Percentiles rank a stretch among this genome's conserved stretches.
Conservation (phyloP, 2,888 invertebrate genomes). For the Hylaea fasciaria region DNA sequence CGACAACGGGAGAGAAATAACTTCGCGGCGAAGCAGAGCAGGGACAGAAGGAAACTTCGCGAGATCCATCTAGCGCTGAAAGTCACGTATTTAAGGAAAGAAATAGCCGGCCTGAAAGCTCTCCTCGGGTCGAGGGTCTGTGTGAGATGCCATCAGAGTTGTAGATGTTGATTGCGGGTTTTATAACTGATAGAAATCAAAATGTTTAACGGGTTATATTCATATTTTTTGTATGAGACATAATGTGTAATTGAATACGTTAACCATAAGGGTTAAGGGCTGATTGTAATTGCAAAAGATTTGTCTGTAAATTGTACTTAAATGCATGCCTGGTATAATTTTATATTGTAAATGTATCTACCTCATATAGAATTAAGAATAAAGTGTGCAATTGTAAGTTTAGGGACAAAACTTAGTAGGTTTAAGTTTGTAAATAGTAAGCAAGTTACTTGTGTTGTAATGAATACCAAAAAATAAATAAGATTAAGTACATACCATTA, state of each 20-base stretch:
- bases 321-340: neutral
- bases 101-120: constrained; percentile 59
- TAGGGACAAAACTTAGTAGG: neutral
- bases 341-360: constrained; percentile 7
- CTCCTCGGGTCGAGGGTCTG: constrained; percentile 53
- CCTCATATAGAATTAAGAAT: neutral
- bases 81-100: constrained; percentile 88
- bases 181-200: too few relatives aligned
- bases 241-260: too few relatives aligned
- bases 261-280: too few relatives aligned
- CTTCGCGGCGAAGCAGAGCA: constrained; percentile 96
- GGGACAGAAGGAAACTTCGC: constrained; percentile 94
- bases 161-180: constrained; percentile 24
- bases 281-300: too few relatives aligned
- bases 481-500: too few relatives aligned
- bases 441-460: neutral
- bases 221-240: too few relatives aligned
- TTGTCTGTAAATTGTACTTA: too few relatives aligned
- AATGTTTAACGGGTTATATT: too few relatives aligned
- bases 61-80: constrained; percentile 97
- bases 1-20: constrained; percentile 96
- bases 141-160: constrained; percentile 50
- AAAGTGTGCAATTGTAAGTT: constrained; percentile 19
- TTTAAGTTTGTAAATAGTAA: constrained; percentile 7
- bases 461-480: too few relatives aligned